Evolutionary conservation across 2,888 invertebrate species (phyloP).

Genomic region (Andrena camellia): DNA sequence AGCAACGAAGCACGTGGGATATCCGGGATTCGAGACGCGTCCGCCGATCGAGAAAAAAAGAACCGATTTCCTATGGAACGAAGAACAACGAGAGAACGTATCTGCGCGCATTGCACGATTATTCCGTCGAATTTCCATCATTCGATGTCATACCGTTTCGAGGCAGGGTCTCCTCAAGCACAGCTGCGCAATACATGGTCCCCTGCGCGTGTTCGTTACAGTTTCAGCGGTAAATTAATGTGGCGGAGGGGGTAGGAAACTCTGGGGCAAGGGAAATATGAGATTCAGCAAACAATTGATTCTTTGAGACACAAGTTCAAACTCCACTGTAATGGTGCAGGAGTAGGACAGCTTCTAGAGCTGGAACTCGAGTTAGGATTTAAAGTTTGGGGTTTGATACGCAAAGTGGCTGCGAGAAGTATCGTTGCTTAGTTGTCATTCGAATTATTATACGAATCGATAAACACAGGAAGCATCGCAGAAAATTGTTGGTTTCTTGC

Average conservation of each 20-base stretch:
- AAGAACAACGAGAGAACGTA: background rate
- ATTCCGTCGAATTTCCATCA: background rate
- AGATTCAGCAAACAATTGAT: conserved; percentile 4
- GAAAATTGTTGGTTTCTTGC: too few species aligned
- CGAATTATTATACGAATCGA: too few species aligned
- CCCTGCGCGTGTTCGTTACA: background rate
- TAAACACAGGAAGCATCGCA: too few species aligned
- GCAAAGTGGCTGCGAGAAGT: background rate
- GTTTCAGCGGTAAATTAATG: background rate
- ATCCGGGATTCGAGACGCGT: conserved; percentile 40
- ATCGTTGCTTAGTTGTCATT: too few species aligned
- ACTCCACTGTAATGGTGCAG: background rate
- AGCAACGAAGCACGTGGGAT: background rate
- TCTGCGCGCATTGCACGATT: background rate
- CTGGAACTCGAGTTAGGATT: background rate
- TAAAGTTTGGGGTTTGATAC: background rate
- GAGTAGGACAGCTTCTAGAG: background rate
- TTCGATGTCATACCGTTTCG: background rate
- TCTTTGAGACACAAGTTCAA: background rate
- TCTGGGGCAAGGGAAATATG: background rate
- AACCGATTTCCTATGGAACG: background rate
- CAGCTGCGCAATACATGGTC: background rate
- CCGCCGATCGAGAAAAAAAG: conserved; percentile 20
- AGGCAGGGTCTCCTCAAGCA: background rate
- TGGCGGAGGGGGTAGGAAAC: background rate